Evolutionary conservation across 23 tunicate genomes (phyloP).

Genomic region (Clavelina lepadiformis): DNA sequence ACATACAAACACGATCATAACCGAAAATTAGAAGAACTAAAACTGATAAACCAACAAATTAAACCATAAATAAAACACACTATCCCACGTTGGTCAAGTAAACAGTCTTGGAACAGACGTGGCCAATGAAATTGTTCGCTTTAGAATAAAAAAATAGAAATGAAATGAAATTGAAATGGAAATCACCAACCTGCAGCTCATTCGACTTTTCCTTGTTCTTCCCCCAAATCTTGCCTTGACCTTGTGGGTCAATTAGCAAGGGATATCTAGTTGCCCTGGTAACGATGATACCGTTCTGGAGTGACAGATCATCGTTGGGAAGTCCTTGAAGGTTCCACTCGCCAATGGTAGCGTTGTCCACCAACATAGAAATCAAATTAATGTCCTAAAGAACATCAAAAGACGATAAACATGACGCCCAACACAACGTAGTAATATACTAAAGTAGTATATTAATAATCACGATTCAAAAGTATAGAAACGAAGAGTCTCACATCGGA

Average conservation of each 20-base stretch:
- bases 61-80: too few species aligned
- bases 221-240: slow-evolving; percentile 98
- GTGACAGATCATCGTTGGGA: slow-evolving; percentile 93
- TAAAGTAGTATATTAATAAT: background rate
- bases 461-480: background rate
- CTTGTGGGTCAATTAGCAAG: slow-evolving; percentile 95
- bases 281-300: slow-evolving; percentile 98
- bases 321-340: slow-evolving; percentile 98
- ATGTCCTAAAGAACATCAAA: slow-evolving; percentile 52
- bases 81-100: too few species aligned
- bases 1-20: too few species aligned
- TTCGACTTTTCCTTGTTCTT: slow-evolving; percentile 78
- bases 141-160: background rate
- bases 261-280: slow-evolving; percentile 97
- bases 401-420: background rate
- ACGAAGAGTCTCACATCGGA: slow-evolving; percentile 51
- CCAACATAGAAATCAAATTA: slow-evolving; percentile 89
- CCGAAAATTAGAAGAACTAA: too few species aligned
- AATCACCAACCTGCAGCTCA: slow-evolving; percentile 70
- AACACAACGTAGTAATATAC: too few species aligned
- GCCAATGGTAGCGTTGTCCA: slow-evolving; percentile 92
- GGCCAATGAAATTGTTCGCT: too few species aligned
- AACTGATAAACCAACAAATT: too few species aligned
- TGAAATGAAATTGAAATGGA: background rate
- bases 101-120: too few species aligned